Conservation (phyloP, 2,113 vertebrate genomes). For the Grantiella picta region DNA sequence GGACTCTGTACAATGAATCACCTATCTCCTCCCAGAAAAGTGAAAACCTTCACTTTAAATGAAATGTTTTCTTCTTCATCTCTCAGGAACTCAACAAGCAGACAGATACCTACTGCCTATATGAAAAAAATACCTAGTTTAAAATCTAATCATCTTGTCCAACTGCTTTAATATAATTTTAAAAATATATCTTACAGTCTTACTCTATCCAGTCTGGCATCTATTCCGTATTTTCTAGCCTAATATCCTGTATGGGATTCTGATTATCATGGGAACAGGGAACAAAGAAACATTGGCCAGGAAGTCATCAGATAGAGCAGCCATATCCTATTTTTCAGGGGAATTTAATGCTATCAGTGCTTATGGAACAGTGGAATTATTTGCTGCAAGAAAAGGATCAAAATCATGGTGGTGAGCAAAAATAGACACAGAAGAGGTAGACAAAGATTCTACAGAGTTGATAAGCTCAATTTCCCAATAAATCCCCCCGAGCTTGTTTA, state of each 20-base stretch:
- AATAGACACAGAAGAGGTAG: not conserved
- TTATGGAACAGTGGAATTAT: constrained; percentile 9
- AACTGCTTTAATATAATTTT: constrained; percentile 43
- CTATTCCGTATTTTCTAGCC: constrained; percentile 23
- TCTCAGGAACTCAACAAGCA: constrained; percentile 26
- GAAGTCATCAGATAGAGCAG: constrained; percentile 29
- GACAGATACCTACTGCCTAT: not conserved
- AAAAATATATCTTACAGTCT: constrained; percentile 34
- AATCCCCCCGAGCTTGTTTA: not conserved
- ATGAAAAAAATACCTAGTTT: not conserved
- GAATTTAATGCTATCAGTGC: not conserved
- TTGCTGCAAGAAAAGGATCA: not conserved
- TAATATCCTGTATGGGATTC: constrained; percentile 54
- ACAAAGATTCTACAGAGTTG: not conserved
- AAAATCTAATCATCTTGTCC: constrained; percentile 49
- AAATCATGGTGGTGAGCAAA: not conserved
- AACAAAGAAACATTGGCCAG: constrained; percentile 43
- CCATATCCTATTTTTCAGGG: not conserved
- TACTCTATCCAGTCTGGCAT: constrained; percentile 34
- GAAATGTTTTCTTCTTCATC: constrained; percentile 41
- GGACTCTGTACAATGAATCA: constrained; percentile 32
- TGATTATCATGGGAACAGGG: not conserved
- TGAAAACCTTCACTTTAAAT: constrained; percentile 25
- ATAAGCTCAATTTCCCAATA: not conserved
- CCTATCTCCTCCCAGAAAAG: constrained; percentile 8